Conservation (phyloP, 1,140 invertebrate genomes). For the Melipona quadrifasciata region DNA sequence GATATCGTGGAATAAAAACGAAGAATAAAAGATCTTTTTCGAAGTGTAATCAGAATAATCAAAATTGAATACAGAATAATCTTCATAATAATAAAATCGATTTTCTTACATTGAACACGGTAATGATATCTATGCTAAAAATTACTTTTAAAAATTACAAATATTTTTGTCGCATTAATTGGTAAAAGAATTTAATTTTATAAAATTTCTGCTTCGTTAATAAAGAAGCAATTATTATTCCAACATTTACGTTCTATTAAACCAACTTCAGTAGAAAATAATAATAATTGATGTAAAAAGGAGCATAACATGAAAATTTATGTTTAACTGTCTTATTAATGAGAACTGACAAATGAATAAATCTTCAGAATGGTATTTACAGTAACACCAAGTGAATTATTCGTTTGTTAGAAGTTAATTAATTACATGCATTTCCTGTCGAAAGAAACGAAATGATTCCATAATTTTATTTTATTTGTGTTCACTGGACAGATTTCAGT, state of each 20-base stretch:
- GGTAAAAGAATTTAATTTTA: not conserved
- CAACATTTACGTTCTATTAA: not conserved
- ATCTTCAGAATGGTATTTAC: too few species aligned
- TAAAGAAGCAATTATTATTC: not conserved
- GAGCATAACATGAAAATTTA: not conserved
- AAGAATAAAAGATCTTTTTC: not conserved
- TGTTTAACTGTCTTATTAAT: not conserved
- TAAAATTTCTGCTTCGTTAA: not conserved
- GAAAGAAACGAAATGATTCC: not conserved
- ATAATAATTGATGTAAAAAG: not conserved
- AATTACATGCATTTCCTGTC: not conserved
- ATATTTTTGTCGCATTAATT: not conserved
- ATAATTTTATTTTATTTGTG: not conserved
- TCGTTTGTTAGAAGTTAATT: not conserved
- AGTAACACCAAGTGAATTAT: not conserved
- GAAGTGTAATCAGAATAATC: not conserved
- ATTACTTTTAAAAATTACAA: not conserved
- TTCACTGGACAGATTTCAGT: conserved; percentile 10
- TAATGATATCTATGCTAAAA: not conserved
- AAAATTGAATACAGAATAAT: not conserved
- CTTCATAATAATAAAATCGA: not conserved
- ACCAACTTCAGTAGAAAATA: too few species aligned
- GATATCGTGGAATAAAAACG: not conserved
- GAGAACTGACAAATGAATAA: not conserved
- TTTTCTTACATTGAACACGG: not conserved